These are phyloP conservation scores for Circaetus gallicus DNA, from an alignment of 2,113 vertebrate genomes.

Conservation along the genomic window DNA sequence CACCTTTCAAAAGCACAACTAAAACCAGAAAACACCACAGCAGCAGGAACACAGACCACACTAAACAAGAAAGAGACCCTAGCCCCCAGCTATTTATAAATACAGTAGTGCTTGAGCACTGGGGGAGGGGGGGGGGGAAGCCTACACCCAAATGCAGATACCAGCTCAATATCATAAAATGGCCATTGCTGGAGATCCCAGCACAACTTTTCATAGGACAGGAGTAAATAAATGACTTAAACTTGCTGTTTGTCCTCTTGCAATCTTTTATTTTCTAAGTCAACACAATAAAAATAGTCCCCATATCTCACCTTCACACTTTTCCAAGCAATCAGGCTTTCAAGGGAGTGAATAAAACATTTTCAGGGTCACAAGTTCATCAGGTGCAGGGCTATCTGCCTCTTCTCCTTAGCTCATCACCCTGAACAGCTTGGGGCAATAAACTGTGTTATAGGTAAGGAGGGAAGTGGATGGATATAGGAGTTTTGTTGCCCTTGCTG, in stretches of 20 bases:
- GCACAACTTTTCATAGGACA: neutral
- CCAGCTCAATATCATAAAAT: neutral
- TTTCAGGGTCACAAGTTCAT: neutral
- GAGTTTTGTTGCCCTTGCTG: neutral
- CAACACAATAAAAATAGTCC: neutral
- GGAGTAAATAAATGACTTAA: neutral
- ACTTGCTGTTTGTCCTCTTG: neutral
- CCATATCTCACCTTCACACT: neutral
- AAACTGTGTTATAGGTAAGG: neutral
- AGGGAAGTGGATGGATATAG: neutral
- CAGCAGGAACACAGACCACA: neutral
- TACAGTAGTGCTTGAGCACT: neutral
- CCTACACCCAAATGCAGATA: neutral
- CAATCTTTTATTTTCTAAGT: neutral
- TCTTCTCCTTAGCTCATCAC: neutral
- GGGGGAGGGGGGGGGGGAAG: no score
- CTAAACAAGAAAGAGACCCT: neutral
- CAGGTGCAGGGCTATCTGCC: neutral
- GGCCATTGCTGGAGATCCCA: neutral
- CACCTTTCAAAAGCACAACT: neutral
- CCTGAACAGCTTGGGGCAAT: neutral
- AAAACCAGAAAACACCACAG: neutral
- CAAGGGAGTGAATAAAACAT: neutral
- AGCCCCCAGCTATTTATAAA: neutral
- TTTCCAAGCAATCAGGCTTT: neutral